Conservation (phyloP, 2,113 vertebrate species). For the Pangasianodon gigas region DNA sequence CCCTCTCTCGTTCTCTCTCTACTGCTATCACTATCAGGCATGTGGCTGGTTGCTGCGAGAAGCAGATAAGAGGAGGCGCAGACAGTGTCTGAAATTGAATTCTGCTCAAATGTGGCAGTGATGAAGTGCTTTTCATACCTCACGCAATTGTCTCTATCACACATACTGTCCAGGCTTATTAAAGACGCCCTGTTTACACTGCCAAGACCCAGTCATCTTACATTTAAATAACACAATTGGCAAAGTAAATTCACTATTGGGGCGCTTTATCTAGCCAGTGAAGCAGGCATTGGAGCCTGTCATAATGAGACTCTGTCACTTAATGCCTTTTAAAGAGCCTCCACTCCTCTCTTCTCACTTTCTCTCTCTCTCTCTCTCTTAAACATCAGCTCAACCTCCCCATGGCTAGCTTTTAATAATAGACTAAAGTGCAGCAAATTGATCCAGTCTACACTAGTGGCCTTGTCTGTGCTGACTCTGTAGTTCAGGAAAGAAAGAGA, state of each 20-base stretch:
- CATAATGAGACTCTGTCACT: conserved; percentile 55
- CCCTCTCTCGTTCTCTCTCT: conserved; percentile 12
- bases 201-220: conserved; percentile 65
- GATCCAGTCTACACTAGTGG: conserved; percentile 64
- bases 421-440: conserved; percentile 74
- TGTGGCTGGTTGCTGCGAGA: conserved; percentile 70
- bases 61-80: conserved; percentile 78
- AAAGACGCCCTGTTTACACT: conserved; percentile 61
- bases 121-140: conserved; percentile 87
- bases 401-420: conserved; percentile 74
- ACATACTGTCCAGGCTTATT: conserved; percentile 74
- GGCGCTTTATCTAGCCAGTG: conserved; percentile 47
- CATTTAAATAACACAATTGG: conserved; percentile 78
- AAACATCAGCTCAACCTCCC: conserved; percentile 59
- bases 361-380: conserved; percentile 50
- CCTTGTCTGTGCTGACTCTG: conserved; percentile 64
- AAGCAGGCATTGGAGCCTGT: conserved; percentile 50
- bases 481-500: conserved; percentile 66
- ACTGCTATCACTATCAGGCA: conserved; percentile 75
- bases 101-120: conserved; percentile 84
- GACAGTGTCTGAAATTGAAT: conserved; percentile 83
- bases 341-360: not conserved
- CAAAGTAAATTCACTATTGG: conserved; percentile 74
- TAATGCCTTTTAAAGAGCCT: conserved; percentile 54
- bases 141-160: conserved; percentile 85